Evolutionary conservation across 2,113 vertebrate genomes (phyloP).

Genomic region (Rallus limicola): DNA sequence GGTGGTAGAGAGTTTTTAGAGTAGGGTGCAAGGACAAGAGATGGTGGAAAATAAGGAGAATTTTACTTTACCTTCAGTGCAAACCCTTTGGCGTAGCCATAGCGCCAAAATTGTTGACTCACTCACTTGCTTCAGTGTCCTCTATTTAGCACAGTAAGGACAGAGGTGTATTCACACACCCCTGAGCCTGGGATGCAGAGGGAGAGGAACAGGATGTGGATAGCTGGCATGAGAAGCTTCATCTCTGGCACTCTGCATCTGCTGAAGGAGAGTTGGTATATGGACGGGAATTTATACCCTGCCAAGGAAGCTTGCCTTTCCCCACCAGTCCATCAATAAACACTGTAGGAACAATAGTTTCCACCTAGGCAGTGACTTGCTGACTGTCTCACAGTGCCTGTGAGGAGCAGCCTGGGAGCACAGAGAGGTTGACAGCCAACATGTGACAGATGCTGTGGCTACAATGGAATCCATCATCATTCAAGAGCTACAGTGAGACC

Average conservation of each 20-base stretch:
- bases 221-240: not conserved
- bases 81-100: not conserved
- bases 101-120: not conserved
- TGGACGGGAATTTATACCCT: not conserved
- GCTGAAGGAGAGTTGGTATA: not conserved
- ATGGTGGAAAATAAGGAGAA: not conserved
- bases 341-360: not conserved
- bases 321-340: not conserved
- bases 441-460: not conserved
- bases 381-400: not conserved
- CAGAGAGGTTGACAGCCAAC: not conserved
- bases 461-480: too few relatives aligned
- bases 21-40: not conserved
- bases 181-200: not conserved
- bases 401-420: not conserved
- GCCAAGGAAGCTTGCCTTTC: not conserved
- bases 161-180: not conserved
- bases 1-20: not conserved
- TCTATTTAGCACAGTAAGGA: not conserved
- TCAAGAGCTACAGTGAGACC: not conserved
- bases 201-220: not conserved
- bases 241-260: not conserved
- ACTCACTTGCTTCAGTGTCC: not conserved
- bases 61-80: conserved; percentile 1
- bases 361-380: not conserved